Evolutionary conservation across 2,113 vertebrate genomes (phyloP).

Genomic region (Mustela lutreola): DNA sequence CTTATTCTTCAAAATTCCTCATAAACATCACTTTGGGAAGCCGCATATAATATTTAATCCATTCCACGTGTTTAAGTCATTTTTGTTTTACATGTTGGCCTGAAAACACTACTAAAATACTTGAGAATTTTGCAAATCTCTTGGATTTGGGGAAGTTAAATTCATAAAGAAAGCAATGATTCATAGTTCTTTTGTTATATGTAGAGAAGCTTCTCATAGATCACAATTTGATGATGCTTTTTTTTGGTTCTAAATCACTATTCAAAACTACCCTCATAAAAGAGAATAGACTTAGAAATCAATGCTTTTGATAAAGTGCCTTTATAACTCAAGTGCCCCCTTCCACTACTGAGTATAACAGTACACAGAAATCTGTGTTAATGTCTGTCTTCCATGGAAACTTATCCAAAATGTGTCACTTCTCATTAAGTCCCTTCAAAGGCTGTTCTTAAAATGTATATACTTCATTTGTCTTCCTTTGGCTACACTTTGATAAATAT

Average conservation of each 20-base stretch:
- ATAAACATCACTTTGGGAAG: background rate
- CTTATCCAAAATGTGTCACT: conserved; percentile 15
- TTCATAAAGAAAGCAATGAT: background rate
- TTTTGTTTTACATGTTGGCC: background rate
- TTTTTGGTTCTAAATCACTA: conserved; percentile 7
- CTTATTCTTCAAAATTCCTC: background rate
- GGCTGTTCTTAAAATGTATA: background rate
- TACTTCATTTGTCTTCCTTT: background rate
- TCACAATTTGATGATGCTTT: conserved; percentile 22
- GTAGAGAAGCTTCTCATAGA: background rate
- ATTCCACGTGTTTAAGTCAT: background rate
- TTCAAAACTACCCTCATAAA: conserved; percentile 4
- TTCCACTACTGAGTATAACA: background rate
- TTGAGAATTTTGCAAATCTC: conserved; percentile 7
- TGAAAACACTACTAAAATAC: background rate
- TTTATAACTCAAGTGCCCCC: conserved; percentile 36
- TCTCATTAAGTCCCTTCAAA: background rate
- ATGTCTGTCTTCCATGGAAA: background rate
- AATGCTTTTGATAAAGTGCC: conserved; percentile 21
- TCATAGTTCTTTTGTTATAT: conserved; percentile 1
- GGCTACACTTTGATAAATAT: conserved; percentile 33
- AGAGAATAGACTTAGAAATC: conserved; percentile 49
- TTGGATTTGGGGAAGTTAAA: background rate
- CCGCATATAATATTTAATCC: background rate
- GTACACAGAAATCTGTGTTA: conserved; percentile 10